Conservation (phyloP, 2,113 vertebrate species). For the Leucopternis melanops region DNA sequence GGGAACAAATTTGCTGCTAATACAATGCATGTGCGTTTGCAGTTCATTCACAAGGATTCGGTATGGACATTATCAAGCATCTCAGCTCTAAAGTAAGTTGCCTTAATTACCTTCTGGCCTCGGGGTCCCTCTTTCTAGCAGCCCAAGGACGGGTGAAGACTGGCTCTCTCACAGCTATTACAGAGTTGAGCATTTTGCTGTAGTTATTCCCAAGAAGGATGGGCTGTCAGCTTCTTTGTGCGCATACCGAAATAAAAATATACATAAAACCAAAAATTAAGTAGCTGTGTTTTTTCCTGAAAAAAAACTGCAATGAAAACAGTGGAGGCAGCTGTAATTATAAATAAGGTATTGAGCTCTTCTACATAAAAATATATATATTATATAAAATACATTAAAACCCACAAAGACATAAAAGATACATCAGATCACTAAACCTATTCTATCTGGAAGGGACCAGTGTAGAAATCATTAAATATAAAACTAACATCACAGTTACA, state of each 20-base stretch:
- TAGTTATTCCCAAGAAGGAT: background rate
- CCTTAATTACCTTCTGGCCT: conserved; percentile 7
- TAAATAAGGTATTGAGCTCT: background rate
- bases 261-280: background rate
- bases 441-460: background rate
- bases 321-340: background rate
- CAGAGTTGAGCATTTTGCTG: background rate
- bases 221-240: background rate
- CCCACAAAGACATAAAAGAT: background rate
- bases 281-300: background rate
- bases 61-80: background rate
- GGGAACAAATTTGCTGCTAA: background rate
- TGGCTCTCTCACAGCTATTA: background rate
- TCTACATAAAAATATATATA: background rate
- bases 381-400: background rate
- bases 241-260: background rate
- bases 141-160: background rate
- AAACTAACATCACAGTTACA: background rate
- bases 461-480: background rate
- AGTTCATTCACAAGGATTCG: background rate
- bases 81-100: background rate
- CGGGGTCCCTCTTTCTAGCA: background rate
- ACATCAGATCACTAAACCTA: background rate
- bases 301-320: background rate
- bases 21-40: background rate